phyloP scores from a whole-genome alignment of 1,140 invertebrate species.

The Patella vulgata region DNA sequence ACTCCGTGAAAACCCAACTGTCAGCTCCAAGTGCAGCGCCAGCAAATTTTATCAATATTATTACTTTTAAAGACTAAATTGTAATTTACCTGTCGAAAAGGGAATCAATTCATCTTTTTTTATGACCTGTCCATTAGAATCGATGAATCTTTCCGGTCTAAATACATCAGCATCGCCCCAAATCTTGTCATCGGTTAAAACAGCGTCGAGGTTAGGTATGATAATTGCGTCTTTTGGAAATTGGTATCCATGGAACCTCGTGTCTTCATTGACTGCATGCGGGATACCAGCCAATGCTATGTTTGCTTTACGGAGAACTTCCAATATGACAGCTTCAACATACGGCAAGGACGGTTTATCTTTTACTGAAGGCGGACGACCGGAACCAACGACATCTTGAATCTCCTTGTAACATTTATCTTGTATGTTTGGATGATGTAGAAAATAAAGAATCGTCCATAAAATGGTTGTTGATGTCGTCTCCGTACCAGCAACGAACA shows the following conservation, averaged over 20 bases:
- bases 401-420: too few relatives aligned
- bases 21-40: too few relatives aligned
- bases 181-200: conserved; percentile 44
- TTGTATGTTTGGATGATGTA: conserved; percentile 76
- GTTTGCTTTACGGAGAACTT: conserved; percentile 25
- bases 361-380: conserved; percentile 12
- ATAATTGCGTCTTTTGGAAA: conserved; percentile 51
- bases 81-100: conserved; percentile 21
- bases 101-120: conserved; percentile 27
- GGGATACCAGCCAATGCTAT: conserved; percentile 51
- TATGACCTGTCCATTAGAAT: neutral
- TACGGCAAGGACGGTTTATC: conserved; percentile 31
- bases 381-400: too few relatives aligned
- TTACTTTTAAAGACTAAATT: too few relatives aligned
- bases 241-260: conserved; percentile 42
- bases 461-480: conserved; percentile 82
- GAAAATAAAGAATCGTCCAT: conserved; percentile 89
- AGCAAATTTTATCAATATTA: too few relatives aligned
- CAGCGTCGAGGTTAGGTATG: conserved; percentile 48
- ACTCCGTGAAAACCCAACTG: too few relatives aligned
- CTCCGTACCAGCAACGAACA: conserved; percentile 92
- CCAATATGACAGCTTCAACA: conserved; percentile 31
- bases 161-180: conserved; percentile 78
- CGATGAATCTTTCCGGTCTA: conserved; percentile 72
- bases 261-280: conserved; percentile 29